These are phyloP conservation scores for Chouioia cunea DNA, from an alignment of 2,888 invertebrate species.

Conservation along the genomic window DNA sequence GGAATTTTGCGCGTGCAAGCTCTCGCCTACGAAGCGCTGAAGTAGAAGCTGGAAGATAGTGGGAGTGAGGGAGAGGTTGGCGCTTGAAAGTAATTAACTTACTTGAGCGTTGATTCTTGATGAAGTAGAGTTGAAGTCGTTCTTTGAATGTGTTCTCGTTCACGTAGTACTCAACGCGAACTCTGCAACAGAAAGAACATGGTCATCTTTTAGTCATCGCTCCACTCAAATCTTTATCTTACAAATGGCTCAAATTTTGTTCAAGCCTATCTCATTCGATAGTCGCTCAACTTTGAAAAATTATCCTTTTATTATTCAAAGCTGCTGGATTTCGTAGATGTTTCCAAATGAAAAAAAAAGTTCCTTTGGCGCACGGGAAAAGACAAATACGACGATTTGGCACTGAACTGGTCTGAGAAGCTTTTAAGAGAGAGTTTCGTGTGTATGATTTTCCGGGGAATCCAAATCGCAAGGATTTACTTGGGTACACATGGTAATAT, in stretches of 20 bases:
- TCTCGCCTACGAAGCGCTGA: not conserved
- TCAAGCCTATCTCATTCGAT: too few relatives aligned
- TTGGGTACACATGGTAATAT: conserved; percentile 17
- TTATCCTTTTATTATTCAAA: too few relatives aligned
- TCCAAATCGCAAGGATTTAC: conserved; percentile 49
- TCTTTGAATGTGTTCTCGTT: conserved; percentile 99
- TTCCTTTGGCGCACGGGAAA: not conserved
- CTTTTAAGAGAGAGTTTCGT: conserved; percentile 48
- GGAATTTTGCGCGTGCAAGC: conserved; percentile 17
- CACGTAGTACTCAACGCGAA: conserved; percentile 98
- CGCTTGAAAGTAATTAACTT: conserved; percentile 72
- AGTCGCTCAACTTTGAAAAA: too few relatives aligned
- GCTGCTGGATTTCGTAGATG: too few relatives aligned
- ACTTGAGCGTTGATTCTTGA: conserved; percentile 99
- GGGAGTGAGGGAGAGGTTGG: conserved; percentile 9
- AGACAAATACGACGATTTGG: not conserved
- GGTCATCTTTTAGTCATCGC: conserved; percentile 31
- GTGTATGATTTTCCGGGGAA: conserved; percentile 47
- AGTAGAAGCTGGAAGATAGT: conserved; percentile 10
- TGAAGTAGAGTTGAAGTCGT: conserved; percentile 98
- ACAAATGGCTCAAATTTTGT: too few relatives aligned
- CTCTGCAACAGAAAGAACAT: conserved; percentile 81
- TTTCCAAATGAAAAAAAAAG: too few relatives aligned
- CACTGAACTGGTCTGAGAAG: conserved; percentile 11
- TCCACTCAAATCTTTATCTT: too few relatives aligned